Evolutionary conservation across 2,113 vertebrate genomes (phyloP), one percentile per base, ranked within the genome.

Genomic region (Danionella cerebrum): DNA sequence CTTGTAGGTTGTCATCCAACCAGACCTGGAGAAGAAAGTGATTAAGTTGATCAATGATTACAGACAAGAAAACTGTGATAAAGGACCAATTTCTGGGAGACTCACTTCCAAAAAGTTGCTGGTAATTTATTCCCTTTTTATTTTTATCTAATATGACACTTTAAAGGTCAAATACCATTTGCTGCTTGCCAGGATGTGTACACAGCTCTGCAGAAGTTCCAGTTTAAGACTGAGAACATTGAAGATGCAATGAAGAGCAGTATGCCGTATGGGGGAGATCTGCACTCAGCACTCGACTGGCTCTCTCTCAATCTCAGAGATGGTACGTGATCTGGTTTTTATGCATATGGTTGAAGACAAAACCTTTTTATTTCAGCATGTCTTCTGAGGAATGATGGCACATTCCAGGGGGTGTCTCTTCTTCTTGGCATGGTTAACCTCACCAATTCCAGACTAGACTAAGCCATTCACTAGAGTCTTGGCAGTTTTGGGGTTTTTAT

Each of bases 211-310:
- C 89, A 98, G 76, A 91, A 81, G 67, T 93, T 98, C 77, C 87
- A 85, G 51, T 99, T 99, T 73, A 95, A 93, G 75, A 89, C 91
- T 8, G 93, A 96, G 12, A 92, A 99, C 78, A 94, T 99, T 29
- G 96, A 98, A 77, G 93, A 97, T 77, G 93, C 96, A 7, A 99
- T 99, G 96, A 96, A 93, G 79, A 95, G 90, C 70, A 95, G 94
- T 1, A 84, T 98, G 50, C 76, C 97, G 5, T 89, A 92, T 6
- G 96, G 96, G 51, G 96, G 96, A 4, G 96, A 99, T 80, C 92
- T 99, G 62, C 94, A 94, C 81, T 96, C 96, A 59, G 96, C 96
- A 2, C 90, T 99, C 38, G 96, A 99, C 21, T 99, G 96, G 96
- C 92, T 99, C 48, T 99, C 96, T 82, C 88, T 99, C 54, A 98